A percentile compares a stretch with the other conserved stretches of the same genome.
These are phyloP conservation scores for Brachionus rotundiformis DNA, from an alignment of 1,140 invertebrate genomes.

Conservation along the genomic window DNA sequence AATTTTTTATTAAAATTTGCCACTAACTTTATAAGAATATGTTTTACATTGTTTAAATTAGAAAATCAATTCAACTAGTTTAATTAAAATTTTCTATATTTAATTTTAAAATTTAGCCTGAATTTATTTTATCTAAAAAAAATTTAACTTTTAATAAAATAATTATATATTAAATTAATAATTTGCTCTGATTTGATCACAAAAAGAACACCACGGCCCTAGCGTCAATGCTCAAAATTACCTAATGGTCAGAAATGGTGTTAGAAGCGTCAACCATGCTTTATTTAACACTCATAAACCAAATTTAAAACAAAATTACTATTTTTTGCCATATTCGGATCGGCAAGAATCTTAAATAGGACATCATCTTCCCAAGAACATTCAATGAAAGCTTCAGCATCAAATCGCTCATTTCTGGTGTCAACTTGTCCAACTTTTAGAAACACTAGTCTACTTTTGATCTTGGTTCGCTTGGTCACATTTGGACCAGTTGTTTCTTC, in stretches of 20 bases:
- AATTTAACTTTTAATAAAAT: no score
- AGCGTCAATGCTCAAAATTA: no score
- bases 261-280: not conserved
- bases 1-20: no score
- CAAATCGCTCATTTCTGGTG: conserved; percentile 53
- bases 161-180: no score
- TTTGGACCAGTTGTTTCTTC: not conserved
- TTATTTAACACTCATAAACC: not conserved
- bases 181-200: no score
- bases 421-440: conserved; percentile 55
- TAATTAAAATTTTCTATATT: no score
- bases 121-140: no score
- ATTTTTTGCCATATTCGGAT: conserved; percentile 45
- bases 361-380: conserved; percentile 53
- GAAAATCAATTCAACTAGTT: no score
- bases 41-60: no score
- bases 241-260: not conserved
- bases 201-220: no score
- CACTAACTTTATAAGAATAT: no score
- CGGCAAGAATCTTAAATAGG: conserved; percentile 36
- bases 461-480: not conserved
- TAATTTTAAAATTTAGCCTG: no score
- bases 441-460: conserved; percentile 51
- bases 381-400: conserved; percentile 54
- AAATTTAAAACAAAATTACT: conserved; percentile 15